These are phyloP conservation scores for Ochlodes sylvanus DNA, from an alignment of 2,888 invertebrate species.

Conservation along the genomic window DNA sequence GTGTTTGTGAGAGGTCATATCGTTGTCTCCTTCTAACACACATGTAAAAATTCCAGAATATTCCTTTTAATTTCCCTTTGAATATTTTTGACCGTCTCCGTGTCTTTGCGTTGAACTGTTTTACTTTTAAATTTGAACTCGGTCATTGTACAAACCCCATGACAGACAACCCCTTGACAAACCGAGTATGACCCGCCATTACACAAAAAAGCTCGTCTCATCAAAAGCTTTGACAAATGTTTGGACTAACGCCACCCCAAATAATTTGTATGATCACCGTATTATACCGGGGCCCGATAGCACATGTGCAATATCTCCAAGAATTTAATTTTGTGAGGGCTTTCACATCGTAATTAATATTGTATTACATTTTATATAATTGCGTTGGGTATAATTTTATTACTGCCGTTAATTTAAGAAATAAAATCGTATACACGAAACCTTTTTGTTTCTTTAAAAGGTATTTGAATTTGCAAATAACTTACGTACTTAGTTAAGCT, in stretches of 20 bases:
- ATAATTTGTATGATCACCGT: slow-evolving; percentile 51
- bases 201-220: slow-evolving; percentile 33
- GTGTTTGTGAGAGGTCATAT: too few species aligned
- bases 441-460: too few species aligned
- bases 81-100: too few species aligned
- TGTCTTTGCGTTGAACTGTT: background rate
- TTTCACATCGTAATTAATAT: slow-evolving; percentile 45
- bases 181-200: slow-evolving; percentile 22
- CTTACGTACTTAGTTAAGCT: too few species aligned
- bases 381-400: too few species aligned
- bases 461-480: too few species aligned
- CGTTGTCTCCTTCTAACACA: too few species aligned
- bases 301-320: slow-evolving; percentile 66
- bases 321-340: slow-evolving; percentile 77
- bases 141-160: slow-evolving; percentile 7
- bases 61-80: too few species aligned
- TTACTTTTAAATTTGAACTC: background rate
- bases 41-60: too few species aligned
- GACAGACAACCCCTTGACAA: slow-evolving; percentile 23
- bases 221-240: slow-evolving; percentile 38
- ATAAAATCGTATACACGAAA: too few species aligned
- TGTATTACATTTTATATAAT: background rate
- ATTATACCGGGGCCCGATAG: slow-evolving; percentile 55
- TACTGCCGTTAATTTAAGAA: too few species aligned
- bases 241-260: slow-evolving; percentile 33